A percentile compares a stretch with the other conserved stretches of the same genome.
Evolutionary conservation across 2,113 vertebrate genomes (phyloP).

Genomic region (Laticauda laticaudata): DNA sequence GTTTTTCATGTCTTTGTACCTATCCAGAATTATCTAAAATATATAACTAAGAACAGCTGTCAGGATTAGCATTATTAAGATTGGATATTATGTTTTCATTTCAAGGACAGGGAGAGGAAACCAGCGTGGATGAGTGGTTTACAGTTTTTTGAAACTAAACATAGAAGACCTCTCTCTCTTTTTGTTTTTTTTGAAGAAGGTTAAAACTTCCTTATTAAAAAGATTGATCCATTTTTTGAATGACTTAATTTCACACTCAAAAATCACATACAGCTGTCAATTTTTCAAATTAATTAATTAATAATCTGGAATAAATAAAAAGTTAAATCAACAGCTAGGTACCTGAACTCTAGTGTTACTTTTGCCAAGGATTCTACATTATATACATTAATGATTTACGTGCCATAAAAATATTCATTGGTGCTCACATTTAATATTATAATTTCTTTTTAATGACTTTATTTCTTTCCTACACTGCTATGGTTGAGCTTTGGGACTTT

Average conservation of each 20-base stretch:
- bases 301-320: background rate
- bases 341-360: background rate
- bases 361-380: background rate
- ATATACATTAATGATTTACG: background rate
- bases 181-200: conserved; percentile 32
- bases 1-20: conserved; percentile 58
- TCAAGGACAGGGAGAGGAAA: conserved; percentile 45
- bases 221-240: conserved; percentile 34
- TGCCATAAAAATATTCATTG: background rate
- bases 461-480: background rate
- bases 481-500: background rate
- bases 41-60: conserved; percentile 56
- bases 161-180: conserved; percentile 31
- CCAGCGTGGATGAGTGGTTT: conserved; percentile 41
- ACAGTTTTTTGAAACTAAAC: conserved; percentile 45
- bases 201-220: conserved; percentile 43
- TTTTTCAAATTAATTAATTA: background rate
- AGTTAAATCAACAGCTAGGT: background rate
- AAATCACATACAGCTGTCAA: background rate
- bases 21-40: conserved; percentile 61
- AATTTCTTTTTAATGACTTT: background rate
- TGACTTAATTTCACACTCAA: background rate
- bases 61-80: conserved; percentile 57
- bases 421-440: background rate
- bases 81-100: conserved; percentile 49